Percentiles rank a stretch among this genome's conserved stretches.
These are phyloP conservation scores for Euschistus heros DNA, from an alignment of 1,140 invertebrate genomes.

Conservation along the genomic window DNA sequence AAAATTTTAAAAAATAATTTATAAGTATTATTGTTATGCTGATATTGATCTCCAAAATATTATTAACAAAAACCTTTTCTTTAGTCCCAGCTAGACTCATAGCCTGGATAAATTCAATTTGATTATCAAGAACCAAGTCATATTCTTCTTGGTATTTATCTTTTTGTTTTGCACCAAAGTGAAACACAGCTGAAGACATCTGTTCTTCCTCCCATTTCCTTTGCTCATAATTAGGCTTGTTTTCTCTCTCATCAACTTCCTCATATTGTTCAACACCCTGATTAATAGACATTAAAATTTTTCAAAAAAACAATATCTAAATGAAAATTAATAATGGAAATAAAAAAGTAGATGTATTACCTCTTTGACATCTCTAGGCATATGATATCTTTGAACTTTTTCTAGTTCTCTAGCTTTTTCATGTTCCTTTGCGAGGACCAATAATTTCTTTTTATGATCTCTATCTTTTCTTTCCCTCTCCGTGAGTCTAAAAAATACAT, in stretches of 20 bases:
- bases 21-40: not conserved
- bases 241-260: slow-evolving; percentile 80
- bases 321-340: not conserved
- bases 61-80: slow-evolving; percentile 34
- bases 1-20: not conserved
- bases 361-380: slow-evolving; percentile 71
- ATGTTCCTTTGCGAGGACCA: slow-evolving; percentile 89
- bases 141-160: slow-evolving; percentile 69
- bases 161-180: slow-evolving; percentile 87
- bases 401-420: slow-evolving; percentile 85
- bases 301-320: not conserved
- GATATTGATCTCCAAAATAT: not conserved
- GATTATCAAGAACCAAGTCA: slow-evolving; percentile 86
- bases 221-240: slow-evolving; percentile 84
- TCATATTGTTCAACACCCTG: slow-evolving; percentile 56
- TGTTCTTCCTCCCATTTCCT: slow-evolving; percentile 98
- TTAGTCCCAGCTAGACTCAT: slow-evolving; percentile 76
- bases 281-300: not conserved
- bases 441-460: slow-evolving; percentile 82
- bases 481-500: slow-evolving; percentile 53
- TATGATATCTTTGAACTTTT: slow-evolving; percentile 84
- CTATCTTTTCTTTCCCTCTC: slow-evolving; percentile 71
- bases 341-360: slow-evolving; percentile 31
- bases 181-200: slow-evolving; percentile 81
- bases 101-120: slow-evolving; percentile 95